phyloP scores from a whole-genome alignment of 2,888 invertebrate genomes.

The Zaprionus bogoriensis region DNA sequence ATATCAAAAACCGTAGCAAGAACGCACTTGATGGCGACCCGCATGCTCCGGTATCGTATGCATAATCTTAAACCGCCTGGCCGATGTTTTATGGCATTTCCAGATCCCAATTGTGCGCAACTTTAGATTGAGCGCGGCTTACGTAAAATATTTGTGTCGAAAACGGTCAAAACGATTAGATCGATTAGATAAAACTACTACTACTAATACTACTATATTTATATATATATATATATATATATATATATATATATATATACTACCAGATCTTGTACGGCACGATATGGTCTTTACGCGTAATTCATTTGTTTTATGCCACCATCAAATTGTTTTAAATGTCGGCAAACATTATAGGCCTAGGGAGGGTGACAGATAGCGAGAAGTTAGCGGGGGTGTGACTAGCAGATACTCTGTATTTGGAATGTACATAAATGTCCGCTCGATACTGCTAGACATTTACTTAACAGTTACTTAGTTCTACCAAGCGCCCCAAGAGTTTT shows the following conservation, averaged over 20 bases:
- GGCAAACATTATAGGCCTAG: background rate
- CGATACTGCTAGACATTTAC: too few species aligned
- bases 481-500: too few species aligned
- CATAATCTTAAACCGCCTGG: slow-evolving; percentile 4
- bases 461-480: too few species aligned
- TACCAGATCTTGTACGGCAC: background rate
- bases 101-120: background rate
- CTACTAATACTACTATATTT: too few species aligned
- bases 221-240: background rate
- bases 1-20: slow-evolving; percentile 16
- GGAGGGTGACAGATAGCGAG: too few species aligned
- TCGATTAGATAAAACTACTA: too few species aligned
- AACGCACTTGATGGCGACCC: slow-evolving; percentile 19
- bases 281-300: background rate
- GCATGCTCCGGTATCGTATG: slow-evolving; percentile 25
- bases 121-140: background rate
- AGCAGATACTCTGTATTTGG: background rate
- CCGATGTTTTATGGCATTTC: slow-evolving; percentile 8
- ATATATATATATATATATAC: background rate
- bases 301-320: slow-evolving; percentile 14
- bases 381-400: background rate
- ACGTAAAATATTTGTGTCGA: too few species aligned
- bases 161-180: too few species aligned
- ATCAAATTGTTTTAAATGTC: slow-evolving; percentile 15
- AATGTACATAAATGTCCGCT: too few species aligned